Conservation (phyloP, 1,140 invertebrate genomes). For the Aphelenchoides fujianensis region DNA sequence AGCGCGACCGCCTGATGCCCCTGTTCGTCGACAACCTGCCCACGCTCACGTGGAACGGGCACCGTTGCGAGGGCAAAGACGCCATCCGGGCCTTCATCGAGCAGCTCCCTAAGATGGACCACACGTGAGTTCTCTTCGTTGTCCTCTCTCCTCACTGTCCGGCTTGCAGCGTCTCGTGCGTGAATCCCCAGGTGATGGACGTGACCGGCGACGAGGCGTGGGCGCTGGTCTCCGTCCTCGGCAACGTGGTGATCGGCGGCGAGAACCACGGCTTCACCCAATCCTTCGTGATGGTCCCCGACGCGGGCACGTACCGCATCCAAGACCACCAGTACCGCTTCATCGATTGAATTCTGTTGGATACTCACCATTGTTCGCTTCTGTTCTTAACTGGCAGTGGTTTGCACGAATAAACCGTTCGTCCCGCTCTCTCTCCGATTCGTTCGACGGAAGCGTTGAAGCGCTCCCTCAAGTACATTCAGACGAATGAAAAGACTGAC, state of each 20-base stretch:
- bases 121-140: conserved; percentile 13
- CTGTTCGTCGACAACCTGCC: conserved; percentile 4
- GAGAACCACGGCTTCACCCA: conserved; percentile 3
- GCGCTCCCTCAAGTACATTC: too few relatives aligned
- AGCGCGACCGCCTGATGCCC: background rate
- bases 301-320: background rate
- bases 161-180: background rate
- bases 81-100: conserved; percentile 7
- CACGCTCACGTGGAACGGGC: conserved; percentile 12
- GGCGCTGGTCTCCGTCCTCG: conserved; percentile 12
- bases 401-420: too few relatives aligned
- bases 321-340: conserved; percentile 16
- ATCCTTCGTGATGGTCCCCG: background rate
- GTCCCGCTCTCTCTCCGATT: too few relatives aligned
- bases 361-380: conserved; percentile 3
- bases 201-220: background rate
- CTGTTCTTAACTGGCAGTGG: too few relatives aligned
- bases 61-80: background rate
- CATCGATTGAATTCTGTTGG: background rate
- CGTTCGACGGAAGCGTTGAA: too few relatives aligned
- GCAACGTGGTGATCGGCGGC: conserved; percentile 11
- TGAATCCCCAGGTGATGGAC: conserved; percentile 11
- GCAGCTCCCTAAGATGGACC: conserved; percentile 2
- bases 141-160: background rate
- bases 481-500: too few relatives aligned